phyloP scores from a whole-genome alignment of 2,888 invertebrate genomes.

The Plebejus anna region DNA sequence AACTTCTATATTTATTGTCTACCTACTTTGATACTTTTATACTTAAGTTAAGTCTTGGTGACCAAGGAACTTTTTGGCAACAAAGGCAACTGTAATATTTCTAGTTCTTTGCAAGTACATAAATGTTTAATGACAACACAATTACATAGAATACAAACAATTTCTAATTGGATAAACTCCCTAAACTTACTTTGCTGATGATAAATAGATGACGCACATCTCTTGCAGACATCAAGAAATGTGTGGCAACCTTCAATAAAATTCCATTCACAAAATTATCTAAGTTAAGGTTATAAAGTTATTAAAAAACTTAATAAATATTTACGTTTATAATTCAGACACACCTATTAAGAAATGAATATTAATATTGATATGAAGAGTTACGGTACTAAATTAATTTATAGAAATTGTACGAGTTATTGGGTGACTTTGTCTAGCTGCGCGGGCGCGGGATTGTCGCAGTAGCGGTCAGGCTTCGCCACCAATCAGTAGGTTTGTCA shows the following conservation, averaged over 20 bases:
- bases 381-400: conserved; percentile 35
- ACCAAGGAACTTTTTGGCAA: no score
- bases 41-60: no score
- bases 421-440: conserved; percentile 44
- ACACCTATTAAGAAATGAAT: conserved; percentile 30
- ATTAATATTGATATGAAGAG: conserved; percentile 29
- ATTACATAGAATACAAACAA: not conserved
- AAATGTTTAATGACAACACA: no score
- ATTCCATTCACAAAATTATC: conserved; percentile 18
- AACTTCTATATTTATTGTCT: no score
- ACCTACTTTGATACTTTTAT: no score
- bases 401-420: conserved; percentile 37
- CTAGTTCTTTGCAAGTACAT: no score
- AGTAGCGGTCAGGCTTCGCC: conserved; percentile 49
- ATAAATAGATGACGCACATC: not conserved
- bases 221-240: not conserved
- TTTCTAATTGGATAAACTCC: not conserved
- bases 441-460: conserved; percentile 69
- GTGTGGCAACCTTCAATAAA: conserved; percentile 1
- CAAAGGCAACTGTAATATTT: no score
- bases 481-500: conserved; percentile 71
- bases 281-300: not conserved
- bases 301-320: conserved; percentile 5
- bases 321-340: conserved; percentile 18
- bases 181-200: not conserved